Base-by-base conservation (phyloP, 1,140 invertebrate genomes). In the Triops cancriformis region DNA sequence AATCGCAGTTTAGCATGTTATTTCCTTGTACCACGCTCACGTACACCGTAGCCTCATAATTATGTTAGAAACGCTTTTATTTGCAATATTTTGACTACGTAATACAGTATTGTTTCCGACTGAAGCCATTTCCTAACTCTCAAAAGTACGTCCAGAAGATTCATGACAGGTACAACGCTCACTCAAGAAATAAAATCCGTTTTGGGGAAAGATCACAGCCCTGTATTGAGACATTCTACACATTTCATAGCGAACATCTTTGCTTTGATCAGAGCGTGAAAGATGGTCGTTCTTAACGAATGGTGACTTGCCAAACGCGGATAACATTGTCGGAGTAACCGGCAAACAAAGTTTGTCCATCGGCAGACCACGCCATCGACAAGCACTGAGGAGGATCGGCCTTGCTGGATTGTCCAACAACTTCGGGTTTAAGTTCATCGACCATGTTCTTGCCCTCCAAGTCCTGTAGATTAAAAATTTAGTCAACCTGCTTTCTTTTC, bases 401-500 rank as follows among this genome's bases (percentile, higher is more conserved):
- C 85, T 96, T 96, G 31, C 82, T 80, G 75, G 88, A 88, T 51
- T 79, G 79, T 31, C 83, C 83, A 51, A 97, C 92, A 81, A 98
- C 93, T 84, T 99, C 97, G 18, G 96, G 95, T 84, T 93, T 93
- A 73, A 99, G 88, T 87, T 99, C 98, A 86, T 99, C 97, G 82
- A 99, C 96, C 90, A 98, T 96, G 85, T 98, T 95, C 88, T 99
- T 99, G 86, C 94, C 96, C 88, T 99, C 98, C 84, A 99, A 89
- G 89, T 99, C 98, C 92, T 93, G 83, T 75, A 83, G 85, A 81
- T 77, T 78, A n/a, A 64, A 23, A 64, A 64, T 10, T 23, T 28
- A 80, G 41, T 14, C 41, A 64, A 64, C 23, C 51, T 64, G 7
- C 28, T 37, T 23, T 42, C 37, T 43, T n/a, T 28, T 11, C 9